Evolutionary conservation across 2,113 vertebrate species (phyloP).

Genomic region (Ahaetulla prasina): DNA sequence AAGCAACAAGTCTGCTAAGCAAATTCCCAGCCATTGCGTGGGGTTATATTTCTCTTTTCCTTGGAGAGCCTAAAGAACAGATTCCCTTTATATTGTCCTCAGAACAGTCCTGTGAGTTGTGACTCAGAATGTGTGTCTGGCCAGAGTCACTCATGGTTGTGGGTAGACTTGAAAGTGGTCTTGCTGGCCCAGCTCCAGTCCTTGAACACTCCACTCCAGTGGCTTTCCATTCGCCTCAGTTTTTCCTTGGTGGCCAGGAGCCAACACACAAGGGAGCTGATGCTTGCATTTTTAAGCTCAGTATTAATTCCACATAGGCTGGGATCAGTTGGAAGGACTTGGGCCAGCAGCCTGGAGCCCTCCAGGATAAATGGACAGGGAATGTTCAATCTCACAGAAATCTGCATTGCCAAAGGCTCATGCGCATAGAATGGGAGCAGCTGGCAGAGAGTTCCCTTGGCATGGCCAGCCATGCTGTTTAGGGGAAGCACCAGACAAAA

Average conservation of each 20-base stretch:
- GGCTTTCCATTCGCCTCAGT: neutral
- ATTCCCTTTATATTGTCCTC: neutral
- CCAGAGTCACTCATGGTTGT: neutral
- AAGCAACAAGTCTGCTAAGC: neutral
- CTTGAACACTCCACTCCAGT: too few species aligned
- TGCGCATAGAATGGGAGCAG: neutral
- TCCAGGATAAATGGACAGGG: neutral
- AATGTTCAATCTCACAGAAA: neutral
- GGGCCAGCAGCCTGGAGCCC: neutral
- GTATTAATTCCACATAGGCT: neutral
- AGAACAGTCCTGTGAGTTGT: neutral
- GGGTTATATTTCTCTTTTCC: neutral
- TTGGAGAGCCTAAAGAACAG: neutral
- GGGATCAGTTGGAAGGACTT: neutral
- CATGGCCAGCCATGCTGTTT: neutral
- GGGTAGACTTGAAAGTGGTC: neutral
- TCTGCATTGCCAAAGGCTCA: neutral
- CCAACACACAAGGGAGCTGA: neutral
- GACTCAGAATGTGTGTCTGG: neutral
- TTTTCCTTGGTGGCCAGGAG: neutral
- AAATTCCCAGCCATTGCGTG: neutral
- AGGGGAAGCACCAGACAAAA: conserved; percentile 7
- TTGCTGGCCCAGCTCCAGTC: neutral
- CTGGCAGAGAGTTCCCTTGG: neutral
- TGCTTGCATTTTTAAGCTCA: neutral